Conservation (phyloP, 2,113 vertebrate species). For the Microcebus jonahi region DNA sequence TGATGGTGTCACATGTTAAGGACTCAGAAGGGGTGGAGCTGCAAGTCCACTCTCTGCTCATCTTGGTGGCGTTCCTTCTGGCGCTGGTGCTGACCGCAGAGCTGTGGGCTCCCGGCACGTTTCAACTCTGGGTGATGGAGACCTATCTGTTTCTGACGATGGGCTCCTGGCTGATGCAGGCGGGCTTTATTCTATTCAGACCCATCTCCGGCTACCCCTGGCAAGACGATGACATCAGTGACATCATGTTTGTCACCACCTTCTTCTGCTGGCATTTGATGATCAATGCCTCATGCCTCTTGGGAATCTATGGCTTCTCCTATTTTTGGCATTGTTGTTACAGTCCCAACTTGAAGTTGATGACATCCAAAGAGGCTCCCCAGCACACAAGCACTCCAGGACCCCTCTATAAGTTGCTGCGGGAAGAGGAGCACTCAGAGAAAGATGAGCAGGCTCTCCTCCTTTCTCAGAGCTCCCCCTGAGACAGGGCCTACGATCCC, state of each 20-base stretch:
- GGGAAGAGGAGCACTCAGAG: constrained; percentile 2
- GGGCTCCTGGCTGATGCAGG: constrained; percentile 80
- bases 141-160: constrained; percentile 72
- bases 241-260: constrained; percentile 81
- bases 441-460: constrained; percentile 29
- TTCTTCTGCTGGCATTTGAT: constrained; percentile 82
- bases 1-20: constrained; percentile 23
- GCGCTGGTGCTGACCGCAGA: constrained; percentile 23
- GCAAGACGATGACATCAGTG: constrained; percentile 61
- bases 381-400: background rate
- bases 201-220: constrained; percentile 71
- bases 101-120: constrained; percentile 53
- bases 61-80: constrained; percentile 61
- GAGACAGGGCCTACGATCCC: background rate
- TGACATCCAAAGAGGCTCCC: background rate
- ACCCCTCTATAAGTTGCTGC: constrained; percentile 55
- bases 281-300: constrained; percentile 51
- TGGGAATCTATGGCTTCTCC: constrained; percentile 66
- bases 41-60: constrained; percentile 59
- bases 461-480: background rate
- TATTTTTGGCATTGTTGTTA: constrained; percentile 51
- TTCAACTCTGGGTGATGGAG: constrained; percentile 58
- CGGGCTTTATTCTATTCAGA: constrained; percentile 77
- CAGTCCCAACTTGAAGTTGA: background rate
- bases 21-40: constrained; percentile 43